Base-by-base conservation (phyloP, 53 echinoderm and acorn worm species). In the Stichopus horrens region DNA sequence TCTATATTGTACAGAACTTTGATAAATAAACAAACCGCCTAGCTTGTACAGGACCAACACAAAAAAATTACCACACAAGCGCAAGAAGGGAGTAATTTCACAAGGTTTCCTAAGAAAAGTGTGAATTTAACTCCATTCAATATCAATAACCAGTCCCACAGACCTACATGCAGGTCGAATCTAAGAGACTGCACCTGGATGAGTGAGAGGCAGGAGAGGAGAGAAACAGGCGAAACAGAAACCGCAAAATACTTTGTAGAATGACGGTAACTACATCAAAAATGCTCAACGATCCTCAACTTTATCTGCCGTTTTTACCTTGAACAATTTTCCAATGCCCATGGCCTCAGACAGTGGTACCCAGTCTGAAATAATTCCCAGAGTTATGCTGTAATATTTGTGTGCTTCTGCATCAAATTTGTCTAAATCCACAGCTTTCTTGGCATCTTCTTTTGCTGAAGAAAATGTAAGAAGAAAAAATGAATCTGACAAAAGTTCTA, bases 341-440 rank as follows among this genome's bases (percentile, higher is more conserved):
- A 96, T 94, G 86, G 92, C 93, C 63, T 97, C 95, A 55, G 91
- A 81, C 37, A 92, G 91, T n/a, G 97, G 92, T 51, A 94, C 97
- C 88, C 92, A 97, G 63, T 95, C 94, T 54, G 94, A 91, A 7
- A 93, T 91, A 60, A 92, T 89, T 13, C 97, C 97, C 7, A 91
- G 88, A 91, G 93, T 73, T 85, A 94, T 85, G 94, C 92, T 88
- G 88, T 90, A 97, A 89, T 93, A 97, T 83, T 97, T 97, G 88
- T 97, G 97, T 71, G 94, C 93, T 63, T 97, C 97, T 0, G 97
- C 92, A 88, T 75, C 89, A 1, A 77, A 57, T 16, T 95, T 94
- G 71, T 97, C 92, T 18, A 93, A 86, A 22, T 88, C 87, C 10
- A 95, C 86, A 21, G 94, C 95, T 87, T 55, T 56, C 67, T 93